phyloP scores from a whole-genome alignment of 2,888 invertebrate genomes.

The Ormyrus nitidulus region DNA sequence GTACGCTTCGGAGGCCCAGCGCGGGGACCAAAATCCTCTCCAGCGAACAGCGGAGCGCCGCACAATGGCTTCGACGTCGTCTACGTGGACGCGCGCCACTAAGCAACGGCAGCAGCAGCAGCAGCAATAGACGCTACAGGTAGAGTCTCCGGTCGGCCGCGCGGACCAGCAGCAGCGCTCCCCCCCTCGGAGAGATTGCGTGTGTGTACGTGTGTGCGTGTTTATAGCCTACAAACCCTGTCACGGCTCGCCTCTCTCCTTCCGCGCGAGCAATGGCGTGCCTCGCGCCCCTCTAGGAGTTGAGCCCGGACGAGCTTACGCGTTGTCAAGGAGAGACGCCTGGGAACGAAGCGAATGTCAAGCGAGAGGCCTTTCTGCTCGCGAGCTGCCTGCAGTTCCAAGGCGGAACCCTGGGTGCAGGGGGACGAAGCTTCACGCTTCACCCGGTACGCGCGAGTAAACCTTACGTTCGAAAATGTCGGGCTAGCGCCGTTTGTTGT shows the following conservation, averaged over 20 bases:
- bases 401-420: too few species aligned
- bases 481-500: too few species aligned
- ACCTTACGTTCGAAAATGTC: too few species aligned
- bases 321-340: too few species aligned
- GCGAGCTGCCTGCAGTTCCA: too few species aligned
- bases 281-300: slow-evolving; percentile 53
- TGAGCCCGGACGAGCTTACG: too few species aligned
- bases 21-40: not conserved
- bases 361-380: too few species aligned
- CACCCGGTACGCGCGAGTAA: too few species aligned
- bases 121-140: slow-evolving; percentile 68
- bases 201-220: slow-evolving; percentile 62
- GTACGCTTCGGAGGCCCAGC: not conserved
- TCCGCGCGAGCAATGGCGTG: slow-evolving; percentile 71
- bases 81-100: slow-evolving; percentile 64
- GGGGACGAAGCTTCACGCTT: too few species aligned
- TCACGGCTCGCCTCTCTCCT: slow-evolving; percentile 2
- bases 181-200: not conserved
- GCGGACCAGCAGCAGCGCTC: slow-evolving; percentile 22
- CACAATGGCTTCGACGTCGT: not conserved
- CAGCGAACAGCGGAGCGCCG: slow-evolving; percentile 15
- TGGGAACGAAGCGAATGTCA: too few species aligned
- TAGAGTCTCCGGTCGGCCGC: slow-evolving; percentile 53
- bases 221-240: slow-evolving; percentile 72
- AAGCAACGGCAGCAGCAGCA: slow-evolving; percentile 55